A percentile compares a stretch with the other conserved stretches of the same genome.
phyloP scores from a whole-genome alignment of 23 tunicate genomes.

The Trididemnum clinides region DNA sequence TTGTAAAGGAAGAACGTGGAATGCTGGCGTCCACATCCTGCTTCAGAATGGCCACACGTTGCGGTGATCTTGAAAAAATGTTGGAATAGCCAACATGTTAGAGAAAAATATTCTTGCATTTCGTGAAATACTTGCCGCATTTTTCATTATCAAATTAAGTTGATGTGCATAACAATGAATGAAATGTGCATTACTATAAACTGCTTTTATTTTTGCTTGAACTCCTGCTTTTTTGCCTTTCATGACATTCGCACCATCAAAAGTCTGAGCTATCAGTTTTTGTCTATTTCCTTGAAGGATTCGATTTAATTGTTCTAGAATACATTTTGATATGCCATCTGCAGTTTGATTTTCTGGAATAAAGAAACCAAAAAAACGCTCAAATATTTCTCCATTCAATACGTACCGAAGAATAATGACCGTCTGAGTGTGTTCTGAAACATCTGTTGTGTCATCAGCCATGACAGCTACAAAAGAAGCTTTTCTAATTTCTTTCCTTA shows the following conservation, averaged over 20 bases:
- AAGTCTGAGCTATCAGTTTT: constrained; percentile 28
- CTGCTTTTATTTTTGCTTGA: constrained; percentile 35
- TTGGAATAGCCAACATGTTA: constrained; percentile 1
- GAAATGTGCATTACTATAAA: constrained; percentile 32
- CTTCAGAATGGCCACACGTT: background rate
- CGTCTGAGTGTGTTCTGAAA: constrained; percentile 11
- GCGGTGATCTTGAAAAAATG: constrained; percentile 9
- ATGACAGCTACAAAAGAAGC: constrained; percentile 20
- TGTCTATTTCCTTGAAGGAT: background rate
- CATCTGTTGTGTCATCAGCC: constrained; percentile 49
- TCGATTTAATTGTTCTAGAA: background rate
- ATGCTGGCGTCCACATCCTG: background rate
- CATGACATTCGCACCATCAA: constrained; percentile 35
- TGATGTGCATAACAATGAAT: constrained; percentile 29
- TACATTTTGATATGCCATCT: background rate
- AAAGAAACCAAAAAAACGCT: constrained; percentile 36
- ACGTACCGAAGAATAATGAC: constrained; percentile 11
- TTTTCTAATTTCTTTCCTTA: background rate
- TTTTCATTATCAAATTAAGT: background rate
- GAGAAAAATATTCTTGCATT: background rate
- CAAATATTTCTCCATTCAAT: background rate
- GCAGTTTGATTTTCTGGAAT: constrained; percentile 18
- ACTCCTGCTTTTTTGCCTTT: constrained; percentile 20
- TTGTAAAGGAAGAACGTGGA: constrained; percentile 21
- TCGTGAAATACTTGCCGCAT: background rate